phyloP scores from a whole-genome alignment of 2,888 invertebrate genomes.

The Abrostola triplasia region DNA sequence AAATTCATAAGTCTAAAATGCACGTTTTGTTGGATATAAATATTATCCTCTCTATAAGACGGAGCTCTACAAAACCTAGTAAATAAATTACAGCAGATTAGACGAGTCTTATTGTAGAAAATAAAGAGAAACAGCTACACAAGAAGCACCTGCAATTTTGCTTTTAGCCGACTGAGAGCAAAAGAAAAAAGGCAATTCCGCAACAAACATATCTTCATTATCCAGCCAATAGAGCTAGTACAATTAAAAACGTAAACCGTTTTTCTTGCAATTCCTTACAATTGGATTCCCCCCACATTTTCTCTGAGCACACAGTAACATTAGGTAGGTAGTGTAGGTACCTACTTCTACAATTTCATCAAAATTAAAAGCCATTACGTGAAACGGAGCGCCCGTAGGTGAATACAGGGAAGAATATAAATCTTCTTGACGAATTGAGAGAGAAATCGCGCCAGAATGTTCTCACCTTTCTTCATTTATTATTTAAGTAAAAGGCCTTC shows the following conservation, averaged over 20 bases:
- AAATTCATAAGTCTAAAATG: too few species aligned
- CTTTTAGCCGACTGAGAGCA: neutral
- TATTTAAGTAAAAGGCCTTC: conserved; percentile 37
- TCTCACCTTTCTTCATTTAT: conserved; percentile 38
- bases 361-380: conserved; percentile 35
- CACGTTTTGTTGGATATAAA: too few species aligned
- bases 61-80: too few species aligned
- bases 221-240: conserved; percentile 14
- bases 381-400: conserved; percentile 13
- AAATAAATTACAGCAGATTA: too few species aligned
- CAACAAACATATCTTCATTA: conserved; percentile 5
- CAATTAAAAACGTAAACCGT: conserved; percentile 28
- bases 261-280: conserved; percentile 21
- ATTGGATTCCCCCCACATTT: conserved; percentile 20
- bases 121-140: neutral
- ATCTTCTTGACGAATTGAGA: conserved; percentile 39
- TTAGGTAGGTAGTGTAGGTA: neutral
- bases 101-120: too few species aligned
- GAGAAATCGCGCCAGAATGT: conserved; percentile 23
- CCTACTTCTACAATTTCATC: conserved; percentile 34
- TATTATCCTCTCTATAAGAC: too few species aligned
- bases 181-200: neutral
- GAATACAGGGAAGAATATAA: conserved; percentile 30
- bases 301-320: neutral
- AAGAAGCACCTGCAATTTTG: neutral